Evolutionary conservation across 2,113 vertebrate species (phyloP).

Genomic region (Ancistrus triradiatus): DNA sequence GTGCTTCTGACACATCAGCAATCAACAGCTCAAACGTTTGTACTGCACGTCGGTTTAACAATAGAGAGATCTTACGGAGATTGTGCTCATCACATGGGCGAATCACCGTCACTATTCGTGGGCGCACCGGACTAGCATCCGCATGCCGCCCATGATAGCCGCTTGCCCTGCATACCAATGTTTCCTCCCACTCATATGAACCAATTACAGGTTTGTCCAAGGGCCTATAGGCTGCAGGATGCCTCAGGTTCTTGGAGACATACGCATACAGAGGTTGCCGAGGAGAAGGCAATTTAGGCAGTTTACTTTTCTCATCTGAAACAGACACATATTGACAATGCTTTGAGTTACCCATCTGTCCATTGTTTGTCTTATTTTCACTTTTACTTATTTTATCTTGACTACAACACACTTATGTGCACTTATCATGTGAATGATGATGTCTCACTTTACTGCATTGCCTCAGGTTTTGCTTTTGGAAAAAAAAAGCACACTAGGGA

Average conservation of each 20-base stretch:
- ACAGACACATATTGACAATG: constrained; percentile 16
- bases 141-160: constrained; percentile 69
- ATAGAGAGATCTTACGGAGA: constrained; percentile 80
- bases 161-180: neutral
- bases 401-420: neutral
- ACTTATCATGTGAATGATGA: neutral
- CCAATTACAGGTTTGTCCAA: constrained; percentile 17
- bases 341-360: neutral
- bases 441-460: neutral
- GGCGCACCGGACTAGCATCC: constrained; percentile 80
- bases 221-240: constrained; percentile 5
- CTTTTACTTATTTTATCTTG: neutral
- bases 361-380: neutral
- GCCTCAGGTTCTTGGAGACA: constrained; percentile 14
- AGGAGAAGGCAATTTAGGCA: constrained; percentile 30
- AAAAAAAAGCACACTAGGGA: neutral
- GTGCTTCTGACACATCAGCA: constrained; percentile 85
- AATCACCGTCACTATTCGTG: constrained; percentile 85
- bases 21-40: constrained; percentile 89
- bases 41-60: constrained; percentile 85
- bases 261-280: constrained; percentile 23
- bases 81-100: constrained; percentile 69
- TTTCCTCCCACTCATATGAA: constrained; percentile 19
- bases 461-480: constrained; percentile 3
- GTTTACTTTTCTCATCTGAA: constrained; percentile 39